Percentiles rank a stretch among this genome's conserved stretches.
Conservation (phyloP, 2,797 vertebrate species). For the Cheirogaleus major region DNA sequence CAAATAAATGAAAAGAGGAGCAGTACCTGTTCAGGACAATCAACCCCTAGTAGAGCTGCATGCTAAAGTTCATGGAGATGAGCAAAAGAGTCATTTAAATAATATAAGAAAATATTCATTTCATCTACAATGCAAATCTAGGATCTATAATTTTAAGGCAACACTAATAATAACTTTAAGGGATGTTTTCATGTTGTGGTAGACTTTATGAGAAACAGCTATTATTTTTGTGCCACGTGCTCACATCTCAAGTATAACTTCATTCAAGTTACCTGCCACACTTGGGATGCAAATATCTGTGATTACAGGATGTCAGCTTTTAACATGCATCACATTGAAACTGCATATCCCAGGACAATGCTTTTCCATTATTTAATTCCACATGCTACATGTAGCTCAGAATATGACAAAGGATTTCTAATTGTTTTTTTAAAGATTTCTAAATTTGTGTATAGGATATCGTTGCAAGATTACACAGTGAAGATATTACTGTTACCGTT, state of each 20-base stretch:
- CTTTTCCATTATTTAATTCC: conserved; percentile 21
- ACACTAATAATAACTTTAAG: conserved; percentile 83
- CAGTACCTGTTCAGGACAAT: conserved; percentile 66
- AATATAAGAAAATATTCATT: conserved; percentile 83
- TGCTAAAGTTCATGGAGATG: conserved; percentile 81
- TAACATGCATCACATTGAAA: not conserved
- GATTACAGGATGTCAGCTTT: not conserved
- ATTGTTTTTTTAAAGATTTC: not conserved
- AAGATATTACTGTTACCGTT: not conserved
- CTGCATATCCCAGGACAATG: not conserved
- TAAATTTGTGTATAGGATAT: not conserved
- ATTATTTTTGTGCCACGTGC: conserved; percentile 78
- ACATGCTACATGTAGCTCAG: not conserved
- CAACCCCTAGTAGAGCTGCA: conserved; percentile 65
- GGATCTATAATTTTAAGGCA: conserved; percentile 82
- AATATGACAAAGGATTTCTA: not conserved
- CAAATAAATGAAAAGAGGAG: conserved; percentile 72
- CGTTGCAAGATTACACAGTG: not conserved
- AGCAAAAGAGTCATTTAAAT: conserved; percentile 82
- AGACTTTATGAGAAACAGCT: conserved; percentile 81
- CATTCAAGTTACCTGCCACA: conserved; percentile 58
- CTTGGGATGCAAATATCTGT: conserved; percentile 25
- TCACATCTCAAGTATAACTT: conserved; percentile 60
- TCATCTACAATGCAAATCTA: conserved; percentile 83
- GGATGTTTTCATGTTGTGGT: conserved; percentile 77